phyloP scores from a whole-genome alignment of 2,797 vertebrate species.

The Enteromius radiatus region DNA sequence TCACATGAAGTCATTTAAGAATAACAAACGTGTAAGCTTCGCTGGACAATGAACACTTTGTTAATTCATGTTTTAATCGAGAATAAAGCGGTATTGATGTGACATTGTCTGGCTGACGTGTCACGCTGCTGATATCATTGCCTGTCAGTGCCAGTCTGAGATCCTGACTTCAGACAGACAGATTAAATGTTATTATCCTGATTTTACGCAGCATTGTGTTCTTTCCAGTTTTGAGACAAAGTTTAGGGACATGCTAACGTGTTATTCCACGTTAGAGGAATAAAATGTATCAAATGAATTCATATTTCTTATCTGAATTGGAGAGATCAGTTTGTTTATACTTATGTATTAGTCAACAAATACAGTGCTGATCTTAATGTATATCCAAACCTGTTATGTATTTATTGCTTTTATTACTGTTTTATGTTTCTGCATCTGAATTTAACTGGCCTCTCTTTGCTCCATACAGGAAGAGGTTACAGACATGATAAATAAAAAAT shows the following conservation, averaged over 20 bases:
- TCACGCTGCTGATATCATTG: constrained; percentile 22
- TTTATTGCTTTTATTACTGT: too few relatives aligned
- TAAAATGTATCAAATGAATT: not conserved
- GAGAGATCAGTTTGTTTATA: not conserved
- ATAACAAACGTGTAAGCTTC: not conserved
- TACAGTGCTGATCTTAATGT: not conserved
- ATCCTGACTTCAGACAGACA: not conserved
- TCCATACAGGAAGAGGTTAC: constrained; percentile 84
- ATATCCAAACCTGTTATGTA: not conserved
- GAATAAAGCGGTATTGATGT: not conserved
- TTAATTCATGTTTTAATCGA: not conserved
- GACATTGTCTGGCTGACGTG: constrained; percentile 30
- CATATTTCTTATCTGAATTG: not conserved
- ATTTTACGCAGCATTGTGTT: not conserved
- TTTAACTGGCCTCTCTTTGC: too few relatives aligned
- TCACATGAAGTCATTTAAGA: not conserved
- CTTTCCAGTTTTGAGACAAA: not conserved
- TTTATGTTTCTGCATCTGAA: not conserved
- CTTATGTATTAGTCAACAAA: not conserved
- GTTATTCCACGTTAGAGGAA: too few relatives aligned
- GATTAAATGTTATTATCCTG: not conserved
- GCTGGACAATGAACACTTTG: not conserved
- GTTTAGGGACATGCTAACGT: too few relatives aligned
- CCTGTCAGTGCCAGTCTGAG: constrained; percentile 15
- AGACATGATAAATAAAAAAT: constrained; percentile 89